Evolutionary conservation across 92 coral and sea anemone genomes (phyloP), one percentile per base, ranked within the genome.

Genomic region (Parazoanthus swiftii): DNA sequence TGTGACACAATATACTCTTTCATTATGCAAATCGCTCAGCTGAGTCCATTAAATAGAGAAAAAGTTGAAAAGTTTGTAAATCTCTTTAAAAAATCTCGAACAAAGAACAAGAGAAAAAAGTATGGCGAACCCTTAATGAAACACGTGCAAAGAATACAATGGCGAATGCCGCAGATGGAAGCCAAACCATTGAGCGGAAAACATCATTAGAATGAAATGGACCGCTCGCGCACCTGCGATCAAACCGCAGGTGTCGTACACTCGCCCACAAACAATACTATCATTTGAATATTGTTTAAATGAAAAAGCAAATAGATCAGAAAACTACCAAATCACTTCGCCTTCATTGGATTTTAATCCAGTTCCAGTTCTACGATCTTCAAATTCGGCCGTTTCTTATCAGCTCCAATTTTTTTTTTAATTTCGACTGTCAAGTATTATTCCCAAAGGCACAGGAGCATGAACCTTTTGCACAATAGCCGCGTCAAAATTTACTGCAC

Each of bases 11-110:
- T 95, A 89, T 84, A 82, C 81, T 54, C 92, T 93, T 93, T 92
- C 98, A 93, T 92, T 95, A 95, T 95, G 98, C 90, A 95, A 95
- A 95, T 95, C 92, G 93, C 88, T 93, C 91, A 85, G 81, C 81
- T 92, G 92, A 93, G 94, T 93, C 98, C 98, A 95, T 95, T 95
- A 95, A 95, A 94, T 92, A 90, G 93, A 95, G 98, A 92, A 95
- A 93, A 92, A 91, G 95, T 93, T 94, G 96, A 93, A 94, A 95
- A 91, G 96, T 92, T 93, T 95, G 96, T 94, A 95, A 95, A 95
- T 94, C 96, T 94, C 95, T 93, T 95, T 95, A 95, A 94, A 93
- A 93, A 92, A 92, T 85, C 92, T 86, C 88, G 92, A 94, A 93
- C 95, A 95, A 85, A 94, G 89, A 89, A 85, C 82, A 90, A 89